These are phyloP conservation scores for Nemopilema nomurai DNA, from an alignment of 30 jellyfish, hydroid and myxozoan species.

Conservation along the genomic window DNA sequence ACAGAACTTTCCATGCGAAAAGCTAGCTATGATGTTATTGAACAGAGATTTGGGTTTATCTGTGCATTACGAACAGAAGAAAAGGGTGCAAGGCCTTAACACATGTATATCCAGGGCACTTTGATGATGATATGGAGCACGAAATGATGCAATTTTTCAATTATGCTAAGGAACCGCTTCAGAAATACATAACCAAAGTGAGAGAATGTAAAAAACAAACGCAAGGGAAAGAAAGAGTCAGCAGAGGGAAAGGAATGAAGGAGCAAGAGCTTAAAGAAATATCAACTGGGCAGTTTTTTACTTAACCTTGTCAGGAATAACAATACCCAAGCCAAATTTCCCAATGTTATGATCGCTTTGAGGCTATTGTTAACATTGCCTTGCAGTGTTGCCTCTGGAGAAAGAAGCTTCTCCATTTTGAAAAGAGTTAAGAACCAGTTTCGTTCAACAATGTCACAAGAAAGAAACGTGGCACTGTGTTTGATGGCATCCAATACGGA, in stretches of 20 bases:
- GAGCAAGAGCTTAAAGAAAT: not conserved
- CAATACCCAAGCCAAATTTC: constrained; percentile 1
- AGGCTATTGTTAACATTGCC: constrained; percentile 44
- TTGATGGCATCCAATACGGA: constrained; percentile 28
- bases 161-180: constrained; percentile 17
- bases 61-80: constrained; percentile 3
- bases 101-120: constrained; percentile 31
- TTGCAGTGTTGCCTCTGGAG: constrained; percentile 56
- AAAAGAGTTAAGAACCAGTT: constrained; percentile 36
- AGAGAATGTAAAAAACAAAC: not conserved
- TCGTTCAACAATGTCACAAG: constrained; percentile 54
- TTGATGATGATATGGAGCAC: constrained; percentile 31
- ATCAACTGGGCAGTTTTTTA: not conserved
- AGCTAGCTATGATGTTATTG: constrained; percentile 45
- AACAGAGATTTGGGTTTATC: constrained; percentile 60
- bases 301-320: not conserved
- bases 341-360: constrained; percentile 36
- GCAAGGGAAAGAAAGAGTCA: not conserved
- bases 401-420: constrained; percentile 51
- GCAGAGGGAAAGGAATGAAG: not conserved
- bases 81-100: constrained; percentile 34
- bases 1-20: constrained; percentile 24
- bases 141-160: constrained; percentile 23
- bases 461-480: constrained; percentile 1
- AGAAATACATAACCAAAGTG: constrained; percentile 6